phyloP scores from a whole-genome alignment of 1,140 invertebrate species.

The Bradysia coprophila region DNA sequence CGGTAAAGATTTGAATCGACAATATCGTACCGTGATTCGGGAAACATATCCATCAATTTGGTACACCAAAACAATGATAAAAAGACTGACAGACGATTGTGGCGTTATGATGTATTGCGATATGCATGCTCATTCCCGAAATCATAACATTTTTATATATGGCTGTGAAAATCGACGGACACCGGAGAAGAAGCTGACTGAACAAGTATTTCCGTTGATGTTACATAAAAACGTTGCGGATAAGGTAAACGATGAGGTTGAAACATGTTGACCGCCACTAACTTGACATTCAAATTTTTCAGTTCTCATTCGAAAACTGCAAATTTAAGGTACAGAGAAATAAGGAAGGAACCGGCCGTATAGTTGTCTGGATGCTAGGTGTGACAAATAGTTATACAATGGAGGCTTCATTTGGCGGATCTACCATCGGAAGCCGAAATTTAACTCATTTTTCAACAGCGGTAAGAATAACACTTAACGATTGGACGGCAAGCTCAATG shows the following conservation, averaged over 20 bases:
- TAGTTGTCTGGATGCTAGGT: slow-evolving; percentile 88
- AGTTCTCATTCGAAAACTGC: slow-evolving; percentile 88
- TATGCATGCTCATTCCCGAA: slow-evolving; percentile 85
- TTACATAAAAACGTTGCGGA: slow-evolving; percentile 81
- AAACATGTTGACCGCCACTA: too few relatives aligned
- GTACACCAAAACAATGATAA: slow-evolving; percentile 78
- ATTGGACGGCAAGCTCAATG: neutral
- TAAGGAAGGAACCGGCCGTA: slow-evolving; percentile 83
- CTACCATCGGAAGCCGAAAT: slow-evolving; percentile 53
- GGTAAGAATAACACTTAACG: slow-evolving; percentile 9
- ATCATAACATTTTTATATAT: slow-evolving; percentile 91
- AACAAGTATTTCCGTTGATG: slow-evolving; percentile 86
- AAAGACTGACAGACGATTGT: slow-evolving; percentile 75
- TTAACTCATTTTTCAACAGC: slow-evolving; percentile 68
- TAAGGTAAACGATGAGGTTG: too few relatives aligned
- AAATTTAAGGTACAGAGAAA: slow-evolving; percentile 83
- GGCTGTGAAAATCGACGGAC: slow-evolving; percentile 79
- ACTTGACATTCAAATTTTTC: too few relatives aligned
- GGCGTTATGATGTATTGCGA: slow-evolving; percentile 89
- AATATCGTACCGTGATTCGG: slow-evolving; percentile 72
- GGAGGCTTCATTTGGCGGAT: slow-evolving; percentile 85
- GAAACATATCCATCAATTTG: slow-evolving; percentile 86
- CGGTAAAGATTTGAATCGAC: slow-evolving; percentile 72
- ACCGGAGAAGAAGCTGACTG: slow-evolving; percentile 55
- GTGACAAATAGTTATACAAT: slow-evolving; percentile 87